Evolutionary conservation across 2,113 vertebrate genomes (phyloP).

Genomic region (Neogobius melanostomus): DNA sequence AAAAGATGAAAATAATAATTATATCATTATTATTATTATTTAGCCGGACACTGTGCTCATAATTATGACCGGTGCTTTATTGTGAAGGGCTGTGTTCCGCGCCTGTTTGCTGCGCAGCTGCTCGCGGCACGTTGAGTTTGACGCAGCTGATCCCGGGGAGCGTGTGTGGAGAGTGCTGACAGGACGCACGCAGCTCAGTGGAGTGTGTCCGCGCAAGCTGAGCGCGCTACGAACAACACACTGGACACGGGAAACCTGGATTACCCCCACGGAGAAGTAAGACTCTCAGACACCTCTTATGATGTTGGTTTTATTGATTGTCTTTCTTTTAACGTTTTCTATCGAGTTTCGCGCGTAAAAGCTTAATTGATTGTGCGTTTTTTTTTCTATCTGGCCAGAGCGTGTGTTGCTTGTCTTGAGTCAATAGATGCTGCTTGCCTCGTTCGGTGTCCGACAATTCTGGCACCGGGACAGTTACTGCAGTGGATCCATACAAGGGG

Average conservation of each 20-base stretch:
- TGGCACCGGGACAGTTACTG: conserved; percentile 62
- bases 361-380: not conserved
- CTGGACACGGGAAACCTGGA: conserved; percentile 65
- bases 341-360: conserved; percentile 1
- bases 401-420: not conserved
- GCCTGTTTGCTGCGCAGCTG: not conserved
- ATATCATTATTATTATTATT: too few relatives aligned
- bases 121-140: not conserved
- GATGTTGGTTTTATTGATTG: not conserved
- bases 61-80: conserved; percentile 28
- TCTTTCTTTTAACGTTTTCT: not conserved
- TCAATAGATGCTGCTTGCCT: not conserved
- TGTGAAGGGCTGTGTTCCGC: conserved; percentile 31
- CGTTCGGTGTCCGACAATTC: not conserved
- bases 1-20: too few relatives aligned
- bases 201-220: conserved; percentile 49
- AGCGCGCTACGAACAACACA: conserved; percentile 7
- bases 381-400: not conserved
- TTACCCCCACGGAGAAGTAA: conserved; percentile 65
- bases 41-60: too few relatives aligned
- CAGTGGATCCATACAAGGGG: conserved; percentile 40
- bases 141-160: conserved; percentile 35
- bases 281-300: not conserved
- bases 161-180: conserved; percentile 38
- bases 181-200: conserved; percentile 46